phyloP scores from a whole-genome alignment of 2,113 vertebrate species.

The Paramormyrops kingsleyae region DNA sequence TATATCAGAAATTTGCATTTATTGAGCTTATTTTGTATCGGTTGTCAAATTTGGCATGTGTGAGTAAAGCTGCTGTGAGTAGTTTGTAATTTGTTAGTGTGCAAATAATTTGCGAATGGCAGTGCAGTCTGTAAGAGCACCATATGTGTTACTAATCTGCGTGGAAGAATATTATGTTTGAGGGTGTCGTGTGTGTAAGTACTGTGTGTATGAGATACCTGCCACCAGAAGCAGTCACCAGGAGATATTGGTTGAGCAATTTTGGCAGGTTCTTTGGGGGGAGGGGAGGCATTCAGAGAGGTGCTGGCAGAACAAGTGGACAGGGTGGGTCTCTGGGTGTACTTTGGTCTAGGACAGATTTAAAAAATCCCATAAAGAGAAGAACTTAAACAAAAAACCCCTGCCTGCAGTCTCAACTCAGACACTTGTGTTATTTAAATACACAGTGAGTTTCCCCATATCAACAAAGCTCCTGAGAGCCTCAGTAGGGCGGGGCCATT shows the following conservation, averaged over 20 bases:
- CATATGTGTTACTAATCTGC: neutral
- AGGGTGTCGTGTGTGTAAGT: neutral
- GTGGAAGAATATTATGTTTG: neutral
- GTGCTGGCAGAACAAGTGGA: neutral
- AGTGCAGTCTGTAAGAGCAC: neutral
- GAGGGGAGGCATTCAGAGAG: neutral
- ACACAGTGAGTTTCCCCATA: neutral
- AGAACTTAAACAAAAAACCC: slow-evolving; percentile 1
- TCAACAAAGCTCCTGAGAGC: neutral
- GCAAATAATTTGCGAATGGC: neutral
- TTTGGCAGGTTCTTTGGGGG: neutral
- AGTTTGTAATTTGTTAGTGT: neutral
- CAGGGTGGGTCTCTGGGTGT: slow-evolving; percentile 6
- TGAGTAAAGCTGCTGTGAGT: neutral
- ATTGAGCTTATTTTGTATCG: neutral
- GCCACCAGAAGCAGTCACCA: neutral
- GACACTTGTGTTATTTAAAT: neutral
- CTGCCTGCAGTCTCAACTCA: neutral
- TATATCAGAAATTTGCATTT: neutral
- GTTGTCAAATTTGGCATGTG: neutral
- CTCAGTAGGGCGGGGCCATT: neutral
- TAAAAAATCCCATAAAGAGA: neutral
- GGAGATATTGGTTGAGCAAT: neutral
- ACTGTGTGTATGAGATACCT: neutral
- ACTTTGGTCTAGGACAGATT: neutral